Evolutionary conservation across 1,140 invertebrate genomes (phyloP), one percentile per base, ranked within the genome.

Genomic region (Anadara kagoshimensis): DNA sequence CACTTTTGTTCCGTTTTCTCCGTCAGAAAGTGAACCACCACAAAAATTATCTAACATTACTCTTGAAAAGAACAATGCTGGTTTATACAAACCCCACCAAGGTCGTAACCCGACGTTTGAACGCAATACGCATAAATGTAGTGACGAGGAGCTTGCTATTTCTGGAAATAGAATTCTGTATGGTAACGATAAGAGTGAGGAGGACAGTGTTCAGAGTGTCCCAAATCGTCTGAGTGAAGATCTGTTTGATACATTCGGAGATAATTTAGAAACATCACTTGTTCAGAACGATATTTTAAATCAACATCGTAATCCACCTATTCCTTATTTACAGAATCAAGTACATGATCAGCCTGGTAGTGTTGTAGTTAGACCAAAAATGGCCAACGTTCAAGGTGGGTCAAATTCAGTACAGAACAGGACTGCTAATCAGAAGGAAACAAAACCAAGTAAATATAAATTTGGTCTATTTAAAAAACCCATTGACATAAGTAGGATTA

Each of bases 101-200:
- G 96, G 95, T 5, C 90, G 95, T 14, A 97, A 98, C 91, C 94
- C 95, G 0, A 97, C 95, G 78, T 91, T 95, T 81, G 95, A 97
- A 85, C 90, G 96, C 1, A 98, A 98, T 90, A 89, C 87, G 18
- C 87, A 89, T 67, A 89, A 88, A 66, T 58, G 83, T 16, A 89
- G 87, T 74, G 86, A 88, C 36, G 94, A 93, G 16, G 92, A 94
- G 56, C 78, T 92, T 1, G 85, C 88, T n/a, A 89, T 92, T 10
- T 90, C 89, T 24, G 92, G 75, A 93, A 93, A 44, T 59, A 75
- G 66, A 44, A 51, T 81, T 24, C 47, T 78, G 45, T 80, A 79
- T 58, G 73, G 72, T 20, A 78, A 70, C 66, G 72, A 77, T 18
- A 62, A 67, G 43, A 18, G 53, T 29, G 54, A 54, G 29, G 7